Base-by-base conservation (phyloP, 2,888 invertebrate species). In the Ophioninae sp. region DNA sequence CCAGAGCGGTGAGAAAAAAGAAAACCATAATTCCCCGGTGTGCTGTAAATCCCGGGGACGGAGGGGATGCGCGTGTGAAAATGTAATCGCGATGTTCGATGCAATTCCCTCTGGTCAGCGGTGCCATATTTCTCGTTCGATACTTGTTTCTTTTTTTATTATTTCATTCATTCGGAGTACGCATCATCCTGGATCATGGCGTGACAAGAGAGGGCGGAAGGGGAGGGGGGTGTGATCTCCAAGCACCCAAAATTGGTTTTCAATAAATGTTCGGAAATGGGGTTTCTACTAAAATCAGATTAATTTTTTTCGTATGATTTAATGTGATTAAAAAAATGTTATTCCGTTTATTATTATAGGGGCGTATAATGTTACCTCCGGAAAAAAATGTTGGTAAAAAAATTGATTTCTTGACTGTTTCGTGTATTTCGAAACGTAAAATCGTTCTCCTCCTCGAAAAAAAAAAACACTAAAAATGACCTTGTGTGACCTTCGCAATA, bases 11-110 rank as follows among this genome's bases (percentile, higher is more conserved):
- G 44, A 44, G 44, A 44, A 44, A 44, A 44, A 44, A 44, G 44
- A 79, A 80, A 75, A 83, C 75, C 83, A 83, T 85, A 85, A 86
- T 86, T 87, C 86, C 85, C 85, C 76, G 79, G 74, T 68, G 81
- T 74, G 70, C 62, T 76, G 85, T 85, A 82, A 82, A 83, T 84
- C 79, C 67, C 79, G 37, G 61, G 65, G 62, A 57, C 62, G 37
- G 13, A 8, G 44, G 8, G 72, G 80, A 77, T 23, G 64, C 68
- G 67, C 68, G 85, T 81, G 85, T 81, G 82, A 85, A 85, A 85
- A 83, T 85, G 75, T 69, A 62, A 72, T 65, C 77, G 76, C 41
- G 30, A 73, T 80, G 69, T 61, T 78, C 64, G 57, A 78, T 74
- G 73, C 77, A 82, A 78, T 78, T 78, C 62, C 69, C 74, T 39